Evolutionary conservation across 2,888 invertebrate genomes (phyloP).

Genomic region (Punctoribates punctum): DNA sequence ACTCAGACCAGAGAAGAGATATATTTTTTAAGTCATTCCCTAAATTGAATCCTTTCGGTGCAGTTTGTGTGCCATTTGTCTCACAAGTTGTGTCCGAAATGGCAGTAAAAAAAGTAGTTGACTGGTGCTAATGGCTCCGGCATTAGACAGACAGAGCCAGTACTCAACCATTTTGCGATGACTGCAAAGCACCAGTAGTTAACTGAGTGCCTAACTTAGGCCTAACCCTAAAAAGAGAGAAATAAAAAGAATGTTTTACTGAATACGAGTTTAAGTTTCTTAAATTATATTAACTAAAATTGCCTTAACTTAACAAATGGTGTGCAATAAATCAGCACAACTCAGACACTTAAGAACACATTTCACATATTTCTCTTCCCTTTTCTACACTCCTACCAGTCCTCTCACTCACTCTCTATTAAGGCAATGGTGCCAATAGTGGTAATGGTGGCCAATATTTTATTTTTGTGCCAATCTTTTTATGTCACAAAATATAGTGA

Average conservation of each 20-base stretch:
- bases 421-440: neutral
- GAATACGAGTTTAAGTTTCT: neutral
- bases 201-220: neutral
- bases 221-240: neutral
- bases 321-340: neutral
- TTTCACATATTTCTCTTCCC: neutral
- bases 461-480: neutral
- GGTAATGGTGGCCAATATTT: neutral
- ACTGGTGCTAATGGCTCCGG: neutral
- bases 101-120: neutral
- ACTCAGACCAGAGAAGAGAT: neutral
- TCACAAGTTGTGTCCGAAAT: neutral
- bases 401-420: too few relatives aligned
- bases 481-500: neutral
- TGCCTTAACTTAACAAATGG: constrained; percentile 1
- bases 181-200: neutral
- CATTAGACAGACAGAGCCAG: neutral
- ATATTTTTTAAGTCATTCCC: too few relatives aligned
- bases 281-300: constrained; percentile 1
- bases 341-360: neutral
- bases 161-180: neutral
- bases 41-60: too few relatives aligned
- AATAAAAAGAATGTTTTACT: neutral
- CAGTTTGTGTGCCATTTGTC: neutral
- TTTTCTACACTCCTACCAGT: neutral